Conservation (phyloP, 2,888 invertebrate species). For the Tupiocoris notatus region DNA sequence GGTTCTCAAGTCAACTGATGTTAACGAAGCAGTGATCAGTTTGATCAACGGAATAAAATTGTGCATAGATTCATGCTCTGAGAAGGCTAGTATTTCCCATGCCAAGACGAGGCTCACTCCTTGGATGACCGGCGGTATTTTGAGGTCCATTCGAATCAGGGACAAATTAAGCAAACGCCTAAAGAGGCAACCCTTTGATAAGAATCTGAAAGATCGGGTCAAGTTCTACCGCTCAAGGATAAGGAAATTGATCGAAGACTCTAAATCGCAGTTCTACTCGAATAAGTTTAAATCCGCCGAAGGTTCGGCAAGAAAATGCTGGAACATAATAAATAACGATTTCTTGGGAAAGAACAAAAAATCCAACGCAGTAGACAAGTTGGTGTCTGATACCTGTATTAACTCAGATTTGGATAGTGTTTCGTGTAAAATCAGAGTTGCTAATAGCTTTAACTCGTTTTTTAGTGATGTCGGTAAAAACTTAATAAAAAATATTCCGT, state of each 20-base stretch:
- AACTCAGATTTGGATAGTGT: neutral
- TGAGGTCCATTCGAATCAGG: neutral
- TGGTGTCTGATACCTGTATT: neutral
- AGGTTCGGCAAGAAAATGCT: neutral
- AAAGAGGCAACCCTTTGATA: neutral
- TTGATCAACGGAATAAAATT: neutral
- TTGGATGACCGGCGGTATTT: slow-evolving; percentile 11
- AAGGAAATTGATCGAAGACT: neutral
- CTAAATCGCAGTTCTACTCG: neutral
- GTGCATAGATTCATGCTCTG: neutral
- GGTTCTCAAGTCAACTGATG: neutral
- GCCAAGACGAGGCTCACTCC: neutral
- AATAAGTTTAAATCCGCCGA: neutral
- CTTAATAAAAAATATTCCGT: neutral
- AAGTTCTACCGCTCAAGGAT: neutral
- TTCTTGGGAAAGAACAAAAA: neutral
- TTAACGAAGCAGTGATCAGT: neutral
- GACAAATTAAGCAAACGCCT: neutral
- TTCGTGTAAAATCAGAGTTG: neutral
- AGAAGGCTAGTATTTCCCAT: neutral
- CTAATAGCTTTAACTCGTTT: slow-evolving; percentile 2
- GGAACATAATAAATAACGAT: slow-evolving; percentile 10
- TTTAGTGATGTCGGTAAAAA: neutral
- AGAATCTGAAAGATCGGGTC: neutral
- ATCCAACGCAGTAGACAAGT: neutral